phyloP scores from a whole-genome alignment of 1,140 invertebrate genomes.

The Drosophila grimshawi region DNA sequence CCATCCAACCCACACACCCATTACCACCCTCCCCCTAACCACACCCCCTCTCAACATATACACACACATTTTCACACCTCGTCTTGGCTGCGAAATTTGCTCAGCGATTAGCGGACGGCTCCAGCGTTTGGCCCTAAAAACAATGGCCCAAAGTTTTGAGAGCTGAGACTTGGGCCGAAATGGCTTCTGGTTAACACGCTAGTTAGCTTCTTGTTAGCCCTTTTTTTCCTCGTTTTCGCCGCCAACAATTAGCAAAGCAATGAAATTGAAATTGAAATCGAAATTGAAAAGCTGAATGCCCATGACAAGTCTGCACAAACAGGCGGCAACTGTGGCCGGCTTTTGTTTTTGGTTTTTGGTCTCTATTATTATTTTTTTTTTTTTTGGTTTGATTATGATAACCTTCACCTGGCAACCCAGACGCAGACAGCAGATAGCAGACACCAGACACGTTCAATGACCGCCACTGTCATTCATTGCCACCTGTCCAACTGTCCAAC shows the following conservation, averaged over 20 bases:
- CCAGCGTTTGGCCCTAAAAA: background rate
- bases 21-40: no score
- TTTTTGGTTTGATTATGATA: constrained; percentile 8
- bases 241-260: constrained; percentile 27
- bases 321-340: constrained; percentile 47
- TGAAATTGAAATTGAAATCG: constrained; percentile 23
- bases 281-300: background rate
- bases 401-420: constrained; percentile 41
- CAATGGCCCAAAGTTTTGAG: background rate
- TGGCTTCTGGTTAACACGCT: background rate
- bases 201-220: background rate
- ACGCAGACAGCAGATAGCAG: background rate
- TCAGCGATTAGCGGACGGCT: constrained; percentile 59
- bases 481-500: background rate
- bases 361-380: constrained; percentile 16
- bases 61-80: no score
- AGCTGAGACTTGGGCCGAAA: background rate
- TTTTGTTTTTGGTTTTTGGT: constrained; percentile 25
- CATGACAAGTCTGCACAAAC: constrained; percentile 8
- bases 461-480: constrained; percentile 61
- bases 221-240: background rate
- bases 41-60: no score
- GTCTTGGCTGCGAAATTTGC: constrained; percentile 54
- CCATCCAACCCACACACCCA: background rate
- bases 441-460: constrained; percentile 58